Conservation (phyloP, 2,888 invertebrate species). For the Dolichomitus sp. region DNA sequence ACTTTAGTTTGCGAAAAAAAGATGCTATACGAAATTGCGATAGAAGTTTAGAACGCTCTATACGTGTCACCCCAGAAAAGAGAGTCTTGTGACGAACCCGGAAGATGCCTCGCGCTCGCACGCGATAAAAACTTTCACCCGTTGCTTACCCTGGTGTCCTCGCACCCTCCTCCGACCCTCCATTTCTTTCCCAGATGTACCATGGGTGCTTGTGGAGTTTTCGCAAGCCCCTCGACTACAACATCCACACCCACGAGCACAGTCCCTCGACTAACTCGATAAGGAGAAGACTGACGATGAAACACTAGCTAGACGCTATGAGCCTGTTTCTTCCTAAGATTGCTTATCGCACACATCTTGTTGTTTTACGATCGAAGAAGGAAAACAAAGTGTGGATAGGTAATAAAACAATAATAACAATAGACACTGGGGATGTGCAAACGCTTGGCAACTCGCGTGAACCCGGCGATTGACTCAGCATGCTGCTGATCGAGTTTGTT, state of each 20-base stretch:
- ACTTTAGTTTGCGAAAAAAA: conserved; percentile 15
- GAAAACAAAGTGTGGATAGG: not conserved
- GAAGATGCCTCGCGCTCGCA: conserved; percentile 57
- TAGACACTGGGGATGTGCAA: not conserved
- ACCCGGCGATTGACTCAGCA: not conserved
- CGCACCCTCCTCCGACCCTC: conserved; percentile 10
- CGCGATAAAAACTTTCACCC: conserved; percentile 57
- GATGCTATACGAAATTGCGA: conserved; percentile 51
- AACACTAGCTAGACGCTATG: conserved; percentile 35
- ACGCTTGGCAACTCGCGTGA: not conserved
- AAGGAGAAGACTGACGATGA: conserved; percentile 41
- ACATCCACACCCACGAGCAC: conserved; percentile 29
- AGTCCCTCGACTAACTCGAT: conserved; percentile 54
- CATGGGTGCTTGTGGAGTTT: conserved; percentile 48
- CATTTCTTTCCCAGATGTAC: conserved; percentile 45
- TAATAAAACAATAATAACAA: not conserved
- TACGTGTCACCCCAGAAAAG: conserved; percentile 22
- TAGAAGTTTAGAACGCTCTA: conserved; percentile 4
- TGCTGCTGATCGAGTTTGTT: not conserved
- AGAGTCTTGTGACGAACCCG: conserved; percentile 60
- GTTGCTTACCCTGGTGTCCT: conserved; percentile 39
- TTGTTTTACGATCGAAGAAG: conserved; percentile 3
- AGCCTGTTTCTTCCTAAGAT: conserved; percentile 22
- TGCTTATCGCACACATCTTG: not conserved
- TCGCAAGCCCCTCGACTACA: conserved; percentile 9